These are phyloP conservation scores for Apamea sordens DNA, from an alignment of 2,888 invertebrate genomes.

Conservation along the genomic window DNA sequence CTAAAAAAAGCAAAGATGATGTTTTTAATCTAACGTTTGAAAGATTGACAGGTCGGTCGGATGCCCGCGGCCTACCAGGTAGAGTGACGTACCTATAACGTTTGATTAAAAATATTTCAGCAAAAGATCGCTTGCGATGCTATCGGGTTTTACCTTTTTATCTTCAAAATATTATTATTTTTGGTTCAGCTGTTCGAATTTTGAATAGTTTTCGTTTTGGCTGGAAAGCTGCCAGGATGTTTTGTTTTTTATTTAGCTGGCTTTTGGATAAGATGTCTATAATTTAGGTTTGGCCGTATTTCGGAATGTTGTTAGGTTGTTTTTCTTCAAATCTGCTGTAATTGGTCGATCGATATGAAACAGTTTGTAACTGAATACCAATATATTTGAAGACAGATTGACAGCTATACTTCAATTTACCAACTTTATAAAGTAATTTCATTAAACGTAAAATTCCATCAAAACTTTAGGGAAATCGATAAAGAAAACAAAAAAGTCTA, in stretches of 20 bases:
- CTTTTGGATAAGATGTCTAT: neutral
- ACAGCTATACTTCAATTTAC: neutral
- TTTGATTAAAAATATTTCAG: constrained; percentile 90
- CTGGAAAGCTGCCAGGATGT: constrained; percentile 40
- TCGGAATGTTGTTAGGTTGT: neutral
- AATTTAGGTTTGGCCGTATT: neutral
- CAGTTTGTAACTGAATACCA: neutral
- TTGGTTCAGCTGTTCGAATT: constrained; percentile 64
- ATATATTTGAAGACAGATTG: neutral
- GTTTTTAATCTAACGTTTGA: constrained; percentile 90
- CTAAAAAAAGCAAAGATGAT: constrained; percentile 87
- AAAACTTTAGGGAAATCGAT: neutral
- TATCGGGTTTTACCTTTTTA: constrained; percentile 75
- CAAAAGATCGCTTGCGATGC: constrained; percentile 79
- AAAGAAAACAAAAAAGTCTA: neutral
- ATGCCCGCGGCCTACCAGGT: constrained; percentile 84
- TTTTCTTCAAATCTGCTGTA: neutral
- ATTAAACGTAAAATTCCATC: neutral
- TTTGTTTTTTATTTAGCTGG: constrained; percentile 9
- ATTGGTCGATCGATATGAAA: neutral
- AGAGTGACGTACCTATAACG: constrained; percentile 52
- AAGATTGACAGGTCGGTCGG: constrained; percentile 90
- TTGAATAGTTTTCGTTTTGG: constrained; percentile 24
- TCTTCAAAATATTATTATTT: constrained; percentile 62
- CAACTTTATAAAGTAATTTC: neutral